A percentile compares a stretch with the other conserved stretches of the same genome.
phyloP scores from a whole-genome alignment of 1,140 invertebrate genomes.

The Phymastichus coffea region DNA sequence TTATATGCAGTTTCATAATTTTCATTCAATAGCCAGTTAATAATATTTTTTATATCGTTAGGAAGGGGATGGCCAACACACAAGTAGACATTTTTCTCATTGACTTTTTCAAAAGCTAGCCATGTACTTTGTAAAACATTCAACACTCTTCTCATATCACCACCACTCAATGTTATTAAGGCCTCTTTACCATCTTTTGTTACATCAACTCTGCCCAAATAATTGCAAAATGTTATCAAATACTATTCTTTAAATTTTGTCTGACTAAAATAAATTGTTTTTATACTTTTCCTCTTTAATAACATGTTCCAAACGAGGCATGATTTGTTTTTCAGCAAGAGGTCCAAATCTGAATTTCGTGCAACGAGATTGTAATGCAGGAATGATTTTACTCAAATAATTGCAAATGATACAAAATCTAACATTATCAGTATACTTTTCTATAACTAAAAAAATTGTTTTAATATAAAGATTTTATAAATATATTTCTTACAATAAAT shows the following conservation, averaged over 20 bases:
- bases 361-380: constrained; percentile 95
- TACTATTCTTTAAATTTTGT: constrained; percentile 3
- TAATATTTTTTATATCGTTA: constrained; percentile 85
- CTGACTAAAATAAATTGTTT: background rate
- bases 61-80: constrained; percentile 95
- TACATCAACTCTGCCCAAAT: constrained; percentile 80
- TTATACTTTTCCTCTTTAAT: constrained; percentile 81
- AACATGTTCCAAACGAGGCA: constrained; percentile 86
- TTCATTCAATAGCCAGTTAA: constrained; percentile 88
- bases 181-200: constrained; percentile 90
- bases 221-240: no score
- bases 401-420: constrained; percentile 99
- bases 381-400: constrained; percentile 97
- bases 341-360: constrained; percentile 97
- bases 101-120: constrained; percentile 83
- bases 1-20: constrained; percentile 77
- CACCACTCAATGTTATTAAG: constrained; percentile 83
- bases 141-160: constrained; percentile 98
- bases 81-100: constrained; percentile 90
- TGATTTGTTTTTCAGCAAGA: constrained; percentile 80
- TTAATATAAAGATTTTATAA: constrained; percentile 16
- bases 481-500: constrained; percentile 9
- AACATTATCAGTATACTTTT: constrained; percentile 98
- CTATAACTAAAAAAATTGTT: constrained; percentile 76
- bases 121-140: constrained; percentile 93